phyloP scores from a whole-genome alignment of 2,797 vertebrate species.

The Mareca penelope region DNA sequence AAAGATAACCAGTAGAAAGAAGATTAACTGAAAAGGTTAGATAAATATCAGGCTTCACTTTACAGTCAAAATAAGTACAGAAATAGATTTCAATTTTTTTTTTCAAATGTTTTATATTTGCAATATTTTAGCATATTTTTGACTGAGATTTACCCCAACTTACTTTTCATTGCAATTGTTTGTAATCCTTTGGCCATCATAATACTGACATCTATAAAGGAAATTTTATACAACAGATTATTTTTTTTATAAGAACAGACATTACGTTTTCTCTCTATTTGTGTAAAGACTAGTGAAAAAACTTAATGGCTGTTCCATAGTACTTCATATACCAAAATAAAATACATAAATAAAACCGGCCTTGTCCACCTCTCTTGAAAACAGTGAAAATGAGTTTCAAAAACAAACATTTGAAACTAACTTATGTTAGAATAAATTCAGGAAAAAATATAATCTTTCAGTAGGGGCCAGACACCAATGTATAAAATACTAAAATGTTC shows the following conservation, averaged over 20 bases:
- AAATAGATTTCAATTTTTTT: not conserved
- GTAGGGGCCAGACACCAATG: not conserved
- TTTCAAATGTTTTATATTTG: not conserved
- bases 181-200: constrained; percentile 5
- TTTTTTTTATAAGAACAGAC: constrained; percentile 26
- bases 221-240: constrained; percentile 43
- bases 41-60: constrained; percentile 14
- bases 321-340: constrained; percentile 50
- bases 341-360: not conserved
- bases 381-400: constrained; percentile 49
- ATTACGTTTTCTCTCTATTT: constrained; percentile 44
- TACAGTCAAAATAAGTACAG: not conserved
- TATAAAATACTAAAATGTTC: constrained; percentile 24
- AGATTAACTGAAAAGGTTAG: constrained; percentile 37
- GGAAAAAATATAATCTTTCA: constrained; percentile 48
- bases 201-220: constrained; percentile 2
- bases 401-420: constrained; percentile 3
- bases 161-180: constrained; percentile 31
- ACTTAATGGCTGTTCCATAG: not conserved
- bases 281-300: constrained; percentile 58
- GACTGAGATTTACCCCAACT: constrained; percentile 6
- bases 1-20: constrained; percentile 53
- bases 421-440: constrained; percentile 46
- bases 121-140: constrained; percentile 15
- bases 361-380: constrained; percentile 32